These are phyloP conservation scores for Lordiphosa mommai DNA, from an alignment of 1,140 invertebrate genomes.

Conservation along the genomic window DNA sequence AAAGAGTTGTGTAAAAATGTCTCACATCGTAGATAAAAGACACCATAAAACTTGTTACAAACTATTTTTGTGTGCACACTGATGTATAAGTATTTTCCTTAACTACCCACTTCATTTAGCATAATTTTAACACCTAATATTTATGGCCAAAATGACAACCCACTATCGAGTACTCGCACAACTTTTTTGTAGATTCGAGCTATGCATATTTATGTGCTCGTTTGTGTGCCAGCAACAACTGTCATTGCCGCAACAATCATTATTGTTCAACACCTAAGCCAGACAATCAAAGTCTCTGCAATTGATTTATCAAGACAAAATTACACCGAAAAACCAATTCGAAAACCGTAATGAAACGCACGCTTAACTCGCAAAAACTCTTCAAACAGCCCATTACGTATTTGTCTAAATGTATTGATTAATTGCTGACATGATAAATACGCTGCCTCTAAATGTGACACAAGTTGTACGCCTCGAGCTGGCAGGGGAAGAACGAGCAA, in stretches of 20 bases:
- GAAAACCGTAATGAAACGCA: neutral
- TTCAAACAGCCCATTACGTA: constrained; percentile 6
- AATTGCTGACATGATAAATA: constrained; percentile 72
- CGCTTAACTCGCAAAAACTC: neutral
- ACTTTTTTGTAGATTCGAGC: neutral
- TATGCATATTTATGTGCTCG: constrained; percentile 27
- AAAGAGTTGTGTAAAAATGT: no score
- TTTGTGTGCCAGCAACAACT: constrained; percentile 45
- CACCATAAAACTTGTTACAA: constrained; percentile 10
- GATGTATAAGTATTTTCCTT: constrained; percentile 7
- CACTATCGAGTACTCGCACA: constrained; percentile 21
- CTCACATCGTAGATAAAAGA: neutral
- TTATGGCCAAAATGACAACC: constrained; percentile 41
- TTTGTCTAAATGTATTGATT: constrained; percentile 47
- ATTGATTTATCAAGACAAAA: constrained; percentile 16
- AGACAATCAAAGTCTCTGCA: constrained; percentile 17
- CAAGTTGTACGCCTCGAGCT: constrained; percentile 41
- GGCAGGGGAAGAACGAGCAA: neutral
- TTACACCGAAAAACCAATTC: no score
- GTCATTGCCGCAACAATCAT: constrained; percentile 28
- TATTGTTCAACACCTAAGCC: constrained; percentile 27
- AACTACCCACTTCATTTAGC: constrained; percentile 45
- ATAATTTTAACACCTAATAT: constrained; percentile 47
- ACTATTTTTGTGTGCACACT: neutral
- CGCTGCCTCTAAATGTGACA: constrained; percentile 67